phyloP scores from a whole-genome alignment of 2,888 invertebrate species.

The Bombylius discolor region DNA sequence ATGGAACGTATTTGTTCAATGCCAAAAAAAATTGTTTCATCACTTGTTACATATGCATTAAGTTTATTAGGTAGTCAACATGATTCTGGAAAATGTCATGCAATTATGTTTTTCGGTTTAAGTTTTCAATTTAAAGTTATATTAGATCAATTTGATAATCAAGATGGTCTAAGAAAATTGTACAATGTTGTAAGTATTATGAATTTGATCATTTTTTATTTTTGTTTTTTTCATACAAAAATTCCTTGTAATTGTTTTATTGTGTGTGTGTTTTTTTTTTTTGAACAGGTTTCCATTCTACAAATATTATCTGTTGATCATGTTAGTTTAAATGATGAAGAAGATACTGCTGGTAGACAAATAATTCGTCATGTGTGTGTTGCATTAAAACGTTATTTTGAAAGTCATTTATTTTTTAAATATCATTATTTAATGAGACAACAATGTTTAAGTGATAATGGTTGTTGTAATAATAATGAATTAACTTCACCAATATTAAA shows the following conservation, averaged over 20 bases:
- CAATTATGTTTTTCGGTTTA: constrained; percentile 94
- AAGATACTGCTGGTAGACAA: constrained; percentile 80
- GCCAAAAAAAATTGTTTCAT: constrained; percentile 61
- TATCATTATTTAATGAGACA: constrained; percentile 56
- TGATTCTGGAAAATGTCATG: constrained; percentile 95
- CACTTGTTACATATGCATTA: constrained; percentile 76
- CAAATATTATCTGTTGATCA: constrained; percentile 68
- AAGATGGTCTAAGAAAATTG: constrained; percentile 83
- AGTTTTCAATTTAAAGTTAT: constrained; percentile 89
- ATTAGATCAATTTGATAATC: constrained; percentile 82
- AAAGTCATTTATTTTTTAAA: constrained; percentile 73
- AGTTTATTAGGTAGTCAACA: constrained; percentile 95
- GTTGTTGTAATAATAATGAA: constrained; percentile 15
- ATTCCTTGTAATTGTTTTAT: background rate
- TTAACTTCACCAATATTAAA: constrained; percentile 38
- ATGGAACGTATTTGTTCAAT: constrained; percentile 90
- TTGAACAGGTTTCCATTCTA: constrained; percentile 60
- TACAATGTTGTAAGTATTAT: constrained; percentile 59
- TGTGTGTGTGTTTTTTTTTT: background rate
- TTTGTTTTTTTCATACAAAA: constrained; percentile 1
- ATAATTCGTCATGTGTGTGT: constrained; percentile 83
- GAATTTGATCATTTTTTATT: constrained; percentile 1
- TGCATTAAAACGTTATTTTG: constrained; percentile 78
- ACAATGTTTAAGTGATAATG: constrained; percentile 35
- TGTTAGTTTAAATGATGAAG: constrained; percentile 64